Evolutionary conservation across 1,140 invertebrate species (phyloP), one percentile per base, ranked within the genome.

Genomic region (Penaeus vannamei): DNA sequence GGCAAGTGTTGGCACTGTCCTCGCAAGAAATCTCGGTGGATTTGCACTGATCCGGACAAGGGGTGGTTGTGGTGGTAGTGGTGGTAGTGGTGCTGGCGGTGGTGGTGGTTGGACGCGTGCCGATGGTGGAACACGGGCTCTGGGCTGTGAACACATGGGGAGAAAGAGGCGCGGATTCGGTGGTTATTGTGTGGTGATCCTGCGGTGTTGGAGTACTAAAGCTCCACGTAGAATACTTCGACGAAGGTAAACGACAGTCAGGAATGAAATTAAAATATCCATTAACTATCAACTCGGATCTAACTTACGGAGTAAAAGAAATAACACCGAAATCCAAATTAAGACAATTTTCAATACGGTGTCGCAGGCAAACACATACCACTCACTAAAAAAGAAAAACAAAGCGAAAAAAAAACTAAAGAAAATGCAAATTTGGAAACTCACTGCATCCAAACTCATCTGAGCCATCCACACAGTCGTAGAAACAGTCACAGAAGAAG

Each of bases 1-100:
- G 91, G 89, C 93, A 93, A 76, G 88, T 86, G 17, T 61, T 12
- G 17, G 22, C 42, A 36, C 4, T 26, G 62, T 85, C 88, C 29
- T 72, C 26, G 82, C 88, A 90, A 1, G 76, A 26, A 61, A 85
- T 85, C 29, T 90, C 84, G 23, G 69, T 86, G 19, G 29, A 36
- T 20, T 19, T n/a, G 79, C 88, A 90, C 26, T 62, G 77, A 36
- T 59, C 72, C 8, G n/a, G 8, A 80, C 76, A 69, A 32, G 88
- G 79, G 81, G n/a, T 84, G 61, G 80, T 69, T 22, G 60, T 53
- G 79, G 46, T 69, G 23, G 29, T 53, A 46, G 20, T 32, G n/a
- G 62, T n/a, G 60, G 80, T 84, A 19, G 79, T 87, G n/a, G 59
- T 84, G 17, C 2, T 83, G 8, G 42, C 17, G 80, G 8, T 14